Base-by-base conservation (phyloP, 2,113 vertebrate genomes). In the Chascanopsetta lugubris region DNA sequence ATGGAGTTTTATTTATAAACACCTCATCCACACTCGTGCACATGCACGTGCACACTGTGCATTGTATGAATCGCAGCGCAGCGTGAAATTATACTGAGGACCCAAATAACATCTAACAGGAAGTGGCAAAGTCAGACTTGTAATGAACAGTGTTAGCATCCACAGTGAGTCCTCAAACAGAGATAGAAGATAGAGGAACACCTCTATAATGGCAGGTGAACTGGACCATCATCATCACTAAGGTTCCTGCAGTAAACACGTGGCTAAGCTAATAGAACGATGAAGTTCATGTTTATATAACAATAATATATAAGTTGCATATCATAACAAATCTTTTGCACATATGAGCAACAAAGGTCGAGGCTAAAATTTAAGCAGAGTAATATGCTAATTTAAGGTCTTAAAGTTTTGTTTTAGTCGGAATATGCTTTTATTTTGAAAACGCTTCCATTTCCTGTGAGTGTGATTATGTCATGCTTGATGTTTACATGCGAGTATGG, bases 1-100 rank as follows among this genome's bases (percentile, higher is more conserved):
- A 67, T 61, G 20, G 22, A 73, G 82, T 70, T 69, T 76, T 6
- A 54, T 43, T 17, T 62, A 51, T 74, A 58, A 53, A 80, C 66
- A 61, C 64, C 56, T 61, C 40, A 51, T 48, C 29, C 53, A 53
- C 43, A 27, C 27, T n/a, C n/a, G 29, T 4, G 38, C 38, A n/a
- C 38, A 40, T 40, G 38, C 38, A 15, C 11, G 13, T 15, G 11
- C 38, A 40, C 38, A 17, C n/a, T 17, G 15, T 6, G 4, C 6
- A n/a, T 72, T 27, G 38, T 32, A n/a, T n/a, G n/a, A n/a, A n/a
- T n/a, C n/a, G n/a, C n/a, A n/a, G 13, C 12, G 38, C 21, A 49
- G 36, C 8, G 25, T 40, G 8, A 20, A 20, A 18, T 24, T 43
- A 40, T 5, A 66, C 4, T 2, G 1, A 32, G 21, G 18, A 2